These are phyloP conservation scores for Osedax fenrisi DNA, from an alignment of 2,888 invertebrate genomes.

Conservation along the genomic window DNA sequence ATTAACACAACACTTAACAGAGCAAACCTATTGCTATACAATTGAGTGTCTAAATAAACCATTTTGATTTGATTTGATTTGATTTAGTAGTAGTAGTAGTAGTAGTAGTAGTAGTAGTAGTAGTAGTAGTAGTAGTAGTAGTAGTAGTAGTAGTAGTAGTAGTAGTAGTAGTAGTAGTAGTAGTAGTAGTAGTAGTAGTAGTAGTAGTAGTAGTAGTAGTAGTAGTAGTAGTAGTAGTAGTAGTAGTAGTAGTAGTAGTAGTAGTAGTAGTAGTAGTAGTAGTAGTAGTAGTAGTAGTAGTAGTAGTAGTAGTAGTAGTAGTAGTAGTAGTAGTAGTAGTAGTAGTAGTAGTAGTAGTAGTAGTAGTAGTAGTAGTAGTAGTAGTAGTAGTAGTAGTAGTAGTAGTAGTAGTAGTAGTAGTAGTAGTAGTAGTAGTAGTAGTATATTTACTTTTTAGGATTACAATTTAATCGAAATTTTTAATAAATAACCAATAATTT, in stretches of 20 bases:
- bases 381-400: constrained; percentile 9
- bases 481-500: too few species aligned
- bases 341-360: constrained; percentile 21
- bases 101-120: constrained; percentile 21
- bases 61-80: too few species aligned
- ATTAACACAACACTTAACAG: too few species aligned
- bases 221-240: constrained; percentile 15
- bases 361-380: constrained; percentile 21
- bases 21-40: too few species aligned
- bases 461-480: too few species aligned
- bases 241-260: constrained; percentile 19
- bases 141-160: constrained; percentile 20
- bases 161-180: neutral
- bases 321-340: constrained; percentile 16
- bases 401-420: neutral
- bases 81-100: constrained; percentile 22
- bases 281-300: neutral
- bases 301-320: constrained; percentile 22
- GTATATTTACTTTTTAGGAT: too few species aligned
- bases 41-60: too few species aligned
- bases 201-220: too few species aligned
- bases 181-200: neutral
- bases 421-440: too few species aligned
- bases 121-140: constrained; percentile 21
- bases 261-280: constrained; percentile 15